Conservation (phyloP, 1,140 invertebrate species). For the Eurosta solidaginis region DNA sequence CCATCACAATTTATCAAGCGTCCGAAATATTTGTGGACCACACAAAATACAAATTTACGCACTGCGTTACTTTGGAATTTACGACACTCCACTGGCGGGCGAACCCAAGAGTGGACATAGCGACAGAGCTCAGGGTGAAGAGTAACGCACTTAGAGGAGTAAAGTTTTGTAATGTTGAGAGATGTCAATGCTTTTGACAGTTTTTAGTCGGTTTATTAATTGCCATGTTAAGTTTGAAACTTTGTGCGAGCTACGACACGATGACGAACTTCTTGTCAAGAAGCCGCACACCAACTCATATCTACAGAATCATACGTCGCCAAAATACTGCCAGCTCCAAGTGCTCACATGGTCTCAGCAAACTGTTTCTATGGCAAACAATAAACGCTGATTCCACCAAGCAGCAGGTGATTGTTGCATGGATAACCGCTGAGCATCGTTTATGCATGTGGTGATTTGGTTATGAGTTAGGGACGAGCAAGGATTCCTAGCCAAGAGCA, state of each 20-base stretch:
- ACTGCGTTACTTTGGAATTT: slow-evolving; percentile 18
- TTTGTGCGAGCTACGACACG: slow-evolving; percentile 24
- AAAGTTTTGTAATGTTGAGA: neutral
- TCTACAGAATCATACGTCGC: neutral
- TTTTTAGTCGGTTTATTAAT: slow-evolving; percentile 27
- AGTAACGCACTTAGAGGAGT: neutral
- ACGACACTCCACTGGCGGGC: neutral
- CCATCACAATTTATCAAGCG: slow-evolving; percentile 18
- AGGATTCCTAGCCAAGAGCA: neutral
- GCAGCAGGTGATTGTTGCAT: neutral
- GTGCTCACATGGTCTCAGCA: neutral
- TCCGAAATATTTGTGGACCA: slow-evolving; percentile 29
- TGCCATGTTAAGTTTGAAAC: slow-evolving; percentile 29
- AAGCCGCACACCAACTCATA: neutral
- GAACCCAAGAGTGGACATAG: neutral
- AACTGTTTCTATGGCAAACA: neutral
- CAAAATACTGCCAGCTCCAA: neutral
- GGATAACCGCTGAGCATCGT: neutral
- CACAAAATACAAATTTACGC: slow-evolving; percentile 27
- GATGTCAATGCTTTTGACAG: slow-evolving; percentile 32
- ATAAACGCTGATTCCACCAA: slow-evolving; percentile 4
- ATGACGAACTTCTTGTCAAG: slow-evolving; percentile 17
- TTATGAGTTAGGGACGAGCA: neutral
- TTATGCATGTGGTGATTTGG: neutral
- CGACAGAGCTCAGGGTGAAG: neutral